A percentile compares a stretch with the other conserved stretches of the same genome.
Evolutionary conservation across 2,113 vertebrate species (phyloP).

Genomic region (Ia io): DNA sequence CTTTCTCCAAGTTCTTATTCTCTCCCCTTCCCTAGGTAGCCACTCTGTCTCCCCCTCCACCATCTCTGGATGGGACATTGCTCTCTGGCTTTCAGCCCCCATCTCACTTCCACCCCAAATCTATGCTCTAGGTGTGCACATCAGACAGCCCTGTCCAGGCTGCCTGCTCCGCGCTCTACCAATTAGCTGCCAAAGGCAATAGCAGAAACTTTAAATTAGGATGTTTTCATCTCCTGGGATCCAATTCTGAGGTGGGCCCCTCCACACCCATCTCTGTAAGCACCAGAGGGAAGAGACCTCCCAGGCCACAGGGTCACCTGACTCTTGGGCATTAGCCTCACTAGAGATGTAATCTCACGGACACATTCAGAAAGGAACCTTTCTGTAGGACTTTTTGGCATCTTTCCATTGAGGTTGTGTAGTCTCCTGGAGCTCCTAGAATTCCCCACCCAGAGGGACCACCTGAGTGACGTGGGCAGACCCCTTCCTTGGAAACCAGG

Average conservation of each 20-base stretch:
- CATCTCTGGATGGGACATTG: neutral
- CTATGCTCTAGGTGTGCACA: neutral
- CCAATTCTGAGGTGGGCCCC: neutral
- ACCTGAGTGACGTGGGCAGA: neutral
- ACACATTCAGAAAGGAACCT: neutral
- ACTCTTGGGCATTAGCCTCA: neutral
- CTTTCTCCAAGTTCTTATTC: neutral
- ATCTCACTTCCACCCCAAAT: neutral
- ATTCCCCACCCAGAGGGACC: neutral
- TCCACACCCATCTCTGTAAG: neutral
- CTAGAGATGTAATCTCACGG: neutral
- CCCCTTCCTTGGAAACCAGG: neutral
- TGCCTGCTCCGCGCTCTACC: neutral
- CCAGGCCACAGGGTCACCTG: neutral
- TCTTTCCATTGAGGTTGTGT: neutral
- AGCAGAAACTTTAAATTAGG: neutral
- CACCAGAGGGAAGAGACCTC: neutral
- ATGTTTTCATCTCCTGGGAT: neutral
- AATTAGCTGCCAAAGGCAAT: neutral
- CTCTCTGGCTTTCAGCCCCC: neutral
- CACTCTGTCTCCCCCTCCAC: neutral
- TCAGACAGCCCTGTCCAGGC: neutral
- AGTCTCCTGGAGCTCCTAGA: neutral
- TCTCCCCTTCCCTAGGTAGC: neutral
- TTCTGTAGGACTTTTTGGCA: neutral